Evolutionary conservation across 2,797 vertebrate species (phyloP), one percentile per base, ranked within the genome.

Genomic region (Podargus strigoides): DNA sequence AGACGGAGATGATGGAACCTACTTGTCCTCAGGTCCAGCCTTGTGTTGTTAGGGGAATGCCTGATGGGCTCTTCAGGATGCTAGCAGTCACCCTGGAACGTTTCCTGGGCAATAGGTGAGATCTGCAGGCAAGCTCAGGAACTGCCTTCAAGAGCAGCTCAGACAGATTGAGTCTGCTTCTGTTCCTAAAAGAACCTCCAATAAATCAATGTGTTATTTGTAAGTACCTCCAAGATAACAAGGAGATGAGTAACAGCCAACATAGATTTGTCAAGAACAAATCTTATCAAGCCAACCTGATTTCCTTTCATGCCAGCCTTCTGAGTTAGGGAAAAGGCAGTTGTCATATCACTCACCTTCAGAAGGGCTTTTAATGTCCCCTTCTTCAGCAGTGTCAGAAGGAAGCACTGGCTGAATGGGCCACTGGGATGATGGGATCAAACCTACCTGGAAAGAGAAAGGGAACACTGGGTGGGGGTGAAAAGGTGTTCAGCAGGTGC

Each of bases 201-300:
- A 93, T 86, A 93, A 91, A 96, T 84, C 90, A 91, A 50, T 80
- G 63, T 2, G 1, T 78, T 89, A 86, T 91, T 94, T 93, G 58
- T 94, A 84, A 88, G 80, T 55, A 78, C 80, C 70, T 91, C 77
- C 75, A 17, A 93, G 91, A 88, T 88, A 96, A 91, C 53, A 68
- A 80, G 87, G 69, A 81, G 87, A 69, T 84, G 88, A 91, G 46
- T 88, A 95, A 86, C 85, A 94, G 77, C 74, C 77, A 75, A 83
- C 52, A 86, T 37, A 52, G 60, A 82, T 91, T 93, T 91, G 76
- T 94, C 91, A 95, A 63, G 88, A 91, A 63, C 39, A 91, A 91
- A 90, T 90, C 91, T 93, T 94, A 91, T 73, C 80, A 91, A 93
- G 76, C 73, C 94, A 96, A 84, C 93, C 90, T 93, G 55, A 95